Evolutionary conservation across 2,113 vertebrate genomes (phyloP).

Genomic region (Solea senegalensis): DNA sequence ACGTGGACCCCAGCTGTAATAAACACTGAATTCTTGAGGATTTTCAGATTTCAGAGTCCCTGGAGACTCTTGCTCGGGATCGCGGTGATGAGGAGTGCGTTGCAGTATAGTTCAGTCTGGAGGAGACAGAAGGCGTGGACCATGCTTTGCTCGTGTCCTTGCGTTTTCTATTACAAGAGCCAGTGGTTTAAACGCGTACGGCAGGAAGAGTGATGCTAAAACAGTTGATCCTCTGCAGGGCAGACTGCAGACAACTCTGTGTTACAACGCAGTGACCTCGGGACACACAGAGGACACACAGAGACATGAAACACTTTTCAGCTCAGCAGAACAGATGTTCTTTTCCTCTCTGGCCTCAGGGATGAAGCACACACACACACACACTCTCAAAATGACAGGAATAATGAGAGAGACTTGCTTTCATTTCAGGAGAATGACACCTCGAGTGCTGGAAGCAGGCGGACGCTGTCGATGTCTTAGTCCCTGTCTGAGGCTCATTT

Average conservation of each 20-base stretch:
- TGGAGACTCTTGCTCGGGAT: too few relatives aligned
- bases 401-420: not conserved
- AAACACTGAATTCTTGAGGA: too few relatives aligned
- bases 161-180: too few relatives aligned
- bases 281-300: constrained; percentile 48
- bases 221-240: constrained; percentile 20
- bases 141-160: too few relatives aligned
- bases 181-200: not conserved
- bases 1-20: too few relatives aligned
- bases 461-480: not conserved
- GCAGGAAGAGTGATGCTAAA: constrained; percentile 1
- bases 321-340: constrained; percentile 73
- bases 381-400: not conserved
- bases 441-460: too few relatives aligned
- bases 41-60: too few relatives aligned
- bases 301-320: constrained; percentile 58
- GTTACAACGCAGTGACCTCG: constrained; percentile 63
- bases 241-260: constrained; percentile 52
- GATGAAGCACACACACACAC: constrained; percentile 35
- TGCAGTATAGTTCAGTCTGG: too few relatives aligned
- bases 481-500: too few relatives aligned
- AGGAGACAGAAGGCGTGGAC: too few relatives aligned
- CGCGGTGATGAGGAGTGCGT: too few relatives aligned
- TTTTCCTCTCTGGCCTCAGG: constrained; percentile 50
- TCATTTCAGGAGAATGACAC: not conserved